Base-by-base conservation (phyloP, 37 sponge, comb jelly and placozoan species). In the Theonella swinhoei region DNA sequence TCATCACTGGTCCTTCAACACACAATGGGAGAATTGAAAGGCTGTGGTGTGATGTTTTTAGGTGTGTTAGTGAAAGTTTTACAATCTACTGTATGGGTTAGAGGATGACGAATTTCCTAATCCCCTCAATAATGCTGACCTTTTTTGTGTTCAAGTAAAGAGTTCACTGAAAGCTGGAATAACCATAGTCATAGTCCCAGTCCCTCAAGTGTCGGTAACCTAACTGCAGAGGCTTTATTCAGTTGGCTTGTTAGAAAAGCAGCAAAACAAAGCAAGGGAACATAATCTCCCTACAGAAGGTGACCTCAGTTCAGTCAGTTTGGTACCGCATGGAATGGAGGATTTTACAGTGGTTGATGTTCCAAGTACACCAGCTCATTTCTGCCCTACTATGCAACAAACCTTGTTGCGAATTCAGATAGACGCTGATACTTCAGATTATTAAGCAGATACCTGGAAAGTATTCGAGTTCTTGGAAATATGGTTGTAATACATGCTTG, bases 1-100 rank as follows among this genome's bases (percentile, higher is more conserved):
- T 78, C 5, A 71, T 74, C 9, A 63, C 72, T 31, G 54, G 54
- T 47, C 14, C 54, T 47, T 47, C 54, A 14, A 47, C 54, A 7
- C 54, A 81, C 29, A 81, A 81, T 68, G 68, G 73, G 25, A 4
- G 82, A 26, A 72, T 81, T 39, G 82, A 81, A 43, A 62, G 83
- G 8, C 60, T 82, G 42, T 82, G 83, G 74, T n/a, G 73, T 8
- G 83, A 82, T 39, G 62, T 82, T 35, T 72, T 39, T 70, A 28
- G 83, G 8, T 68, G 47, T 82, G 83, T 82, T 26, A 42, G 29
- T 14, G 8, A 47, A 47, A 17, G 14, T 70, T 24, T 28, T 39
- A 33, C 17, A 22, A 33, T 2, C 20, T 82, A 30, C 75, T 82
- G 63, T 20, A 33, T 34, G 29, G 8, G 24, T 35, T 82, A 23